Evolutionary conservation across 2,797 vertebrate species (phyloP).

Genomic region (Choloepus didactylus): DNA sequence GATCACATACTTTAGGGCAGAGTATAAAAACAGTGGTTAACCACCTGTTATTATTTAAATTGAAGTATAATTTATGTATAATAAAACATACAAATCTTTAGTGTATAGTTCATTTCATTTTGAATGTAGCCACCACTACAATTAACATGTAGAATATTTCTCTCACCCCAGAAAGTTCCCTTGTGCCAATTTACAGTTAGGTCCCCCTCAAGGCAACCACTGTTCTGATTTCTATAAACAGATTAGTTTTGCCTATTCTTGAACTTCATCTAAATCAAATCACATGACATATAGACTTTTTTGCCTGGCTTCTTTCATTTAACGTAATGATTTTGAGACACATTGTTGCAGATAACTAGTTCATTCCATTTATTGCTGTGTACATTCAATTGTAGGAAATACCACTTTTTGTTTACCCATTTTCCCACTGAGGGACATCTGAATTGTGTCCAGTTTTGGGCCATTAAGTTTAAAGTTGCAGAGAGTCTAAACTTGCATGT

Average conservation of each 20-base stretch:
- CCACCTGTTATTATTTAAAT: background rate
- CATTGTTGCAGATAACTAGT: background rate
- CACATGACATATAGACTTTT: background rate
- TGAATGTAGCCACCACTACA: background rate
- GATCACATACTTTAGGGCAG: background rate
- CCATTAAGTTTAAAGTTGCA: background rate
- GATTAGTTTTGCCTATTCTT: background rate
- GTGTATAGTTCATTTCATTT: background rate
- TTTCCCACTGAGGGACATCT: background rate
- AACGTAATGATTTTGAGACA: background rate
- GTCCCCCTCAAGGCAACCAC: too few species aligned
- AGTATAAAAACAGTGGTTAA: background rate
- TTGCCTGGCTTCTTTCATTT: background rate
- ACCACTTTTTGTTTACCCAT: background rate
- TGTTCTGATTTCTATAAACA: background rate
- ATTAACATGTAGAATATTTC: background rate
- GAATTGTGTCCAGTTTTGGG: background rate
- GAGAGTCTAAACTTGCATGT: too few species aligned
- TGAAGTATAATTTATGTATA: background rate
- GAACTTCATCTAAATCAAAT: background rate
- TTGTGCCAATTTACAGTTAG: background rate
- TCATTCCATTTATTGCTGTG: background rate
- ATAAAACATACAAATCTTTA: background rate
- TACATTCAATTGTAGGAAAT: background rate
- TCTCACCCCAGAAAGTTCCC: background rate